Conservation (phyloP, 1,140 invertebrate species). For the Drosophila kikkawai region DNA sequence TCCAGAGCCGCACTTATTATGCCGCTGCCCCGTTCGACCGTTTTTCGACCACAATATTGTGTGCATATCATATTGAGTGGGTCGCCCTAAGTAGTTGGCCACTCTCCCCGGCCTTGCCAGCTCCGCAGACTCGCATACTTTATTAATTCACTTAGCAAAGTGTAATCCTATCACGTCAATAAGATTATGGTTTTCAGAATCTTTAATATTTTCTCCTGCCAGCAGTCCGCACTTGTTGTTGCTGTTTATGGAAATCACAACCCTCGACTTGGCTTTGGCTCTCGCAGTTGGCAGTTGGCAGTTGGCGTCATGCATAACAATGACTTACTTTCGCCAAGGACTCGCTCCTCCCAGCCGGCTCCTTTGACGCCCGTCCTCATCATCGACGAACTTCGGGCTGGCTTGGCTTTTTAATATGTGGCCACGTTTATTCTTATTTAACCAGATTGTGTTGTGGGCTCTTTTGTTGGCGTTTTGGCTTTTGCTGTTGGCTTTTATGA, state of each 20-base stretch:
- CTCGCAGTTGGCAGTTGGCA: slow-evolving; percentile 62
- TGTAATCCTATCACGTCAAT: slow-evolving; percentile 85
- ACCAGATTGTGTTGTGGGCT: slow-evolving; percentile 54
- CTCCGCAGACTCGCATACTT: slow-evolving; percentile 54
- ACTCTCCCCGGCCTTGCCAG: slow-evolving; percentile 2
- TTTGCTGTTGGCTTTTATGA: slow-evolving; percentile 73
- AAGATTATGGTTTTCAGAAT: slow-evolving; percentile 84
- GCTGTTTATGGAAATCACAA: slow-evolving; percentile 78
- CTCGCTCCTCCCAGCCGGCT: slow-evolving; percentile 6
- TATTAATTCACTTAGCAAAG: slow-evolving; percentile 85
- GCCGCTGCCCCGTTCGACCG: slow-evolving; percentile 27
- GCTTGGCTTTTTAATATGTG: slow-evolving; percentile 72
- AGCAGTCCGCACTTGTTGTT: slow-evolving; percentile 55
- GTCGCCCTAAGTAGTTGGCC: slow-evolving; percentile 70
- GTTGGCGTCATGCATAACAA: slow-evolving; percentile 79
- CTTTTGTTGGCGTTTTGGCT: slow-evolving; percentile 41
- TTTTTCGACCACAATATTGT: slow-evolving; percentile 76
- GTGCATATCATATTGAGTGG: slow-evolving; percentile 79
- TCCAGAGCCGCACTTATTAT: slow-evolving; percentile 16
- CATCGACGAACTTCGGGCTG: slow-evolving; percentile 18
- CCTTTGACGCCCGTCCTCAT: not conserved
- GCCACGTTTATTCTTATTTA: slow-evolving; percentile 60
- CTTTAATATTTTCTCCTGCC: slow-evolving; percentile 75
- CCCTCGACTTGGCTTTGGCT: slow-evolving; percentile 61
- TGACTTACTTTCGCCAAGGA: slow-evolving; percentile 62